Percentiles rank a stretch among this genome's conserved stretches.
phyloP scores from a whole-genome alignment of 2,797 vertebrate genomes.

The Pseudomugil gertrudae region DNA sequence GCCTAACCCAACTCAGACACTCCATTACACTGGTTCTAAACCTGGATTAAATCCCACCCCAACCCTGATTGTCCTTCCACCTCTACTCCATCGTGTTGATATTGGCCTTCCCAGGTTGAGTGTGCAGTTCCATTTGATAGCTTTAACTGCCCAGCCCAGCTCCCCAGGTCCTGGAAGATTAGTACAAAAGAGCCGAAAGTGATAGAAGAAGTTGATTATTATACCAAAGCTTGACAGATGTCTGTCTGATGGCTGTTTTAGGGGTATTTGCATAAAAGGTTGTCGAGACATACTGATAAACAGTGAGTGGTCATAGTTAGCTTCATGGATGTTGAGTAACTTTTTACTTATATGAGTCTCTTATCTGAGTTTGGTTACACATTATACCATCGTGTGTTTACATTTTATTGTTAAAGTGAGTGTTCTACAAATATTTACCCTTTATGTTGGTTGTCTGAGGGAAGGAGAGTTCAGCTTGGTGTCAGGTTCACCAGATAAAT shows the following conservation, averaged over 20 bases:
- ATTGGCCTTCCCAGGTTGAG: constrained; percentile 45
- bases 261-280: constrained; percentile 69
- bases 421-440: constrained; percentile 60
- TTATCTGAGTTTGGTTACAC: constrained; percentile 70
- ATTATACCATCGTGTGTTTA: constrained; percentile 62
- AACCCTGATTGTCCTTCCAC: constrained; percentile 67
- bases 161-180: constrained; percentile 48
- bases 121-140: constrained; percentile 45
- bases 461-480: constrained; percentile 56
- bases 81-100: constrained; percentile 65
- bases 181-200: constrained; percentile 38
- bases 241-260: constrained; percentile 35
- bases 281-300: constrained; percentile 55
- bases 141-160: constrained; percentile 25
- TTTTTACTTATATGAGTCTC: constrained; percentile 59
- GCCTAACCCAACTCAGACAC: constrained; percentile 68
- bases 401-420: constrained; percentile 56
- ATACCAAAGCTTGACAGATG: constrained; percentile 44
- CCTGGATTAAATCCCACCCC: constrained; percentile 70
- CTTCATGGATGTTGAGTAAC: constrained; percentile 57
- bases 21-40: constrained; percentile 72
- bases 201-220: constrained; percentile 45
- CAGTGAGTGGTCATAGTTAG: constrained; percentile 56
- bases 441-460: constrained; percentile 52
- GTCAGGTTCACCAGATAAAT: constrained; percentile 20